Evolutionary conservation across 2,888 invertebrate species (phyloP).

Genomic region (Xanthostigma xanthostigma): DNA sequence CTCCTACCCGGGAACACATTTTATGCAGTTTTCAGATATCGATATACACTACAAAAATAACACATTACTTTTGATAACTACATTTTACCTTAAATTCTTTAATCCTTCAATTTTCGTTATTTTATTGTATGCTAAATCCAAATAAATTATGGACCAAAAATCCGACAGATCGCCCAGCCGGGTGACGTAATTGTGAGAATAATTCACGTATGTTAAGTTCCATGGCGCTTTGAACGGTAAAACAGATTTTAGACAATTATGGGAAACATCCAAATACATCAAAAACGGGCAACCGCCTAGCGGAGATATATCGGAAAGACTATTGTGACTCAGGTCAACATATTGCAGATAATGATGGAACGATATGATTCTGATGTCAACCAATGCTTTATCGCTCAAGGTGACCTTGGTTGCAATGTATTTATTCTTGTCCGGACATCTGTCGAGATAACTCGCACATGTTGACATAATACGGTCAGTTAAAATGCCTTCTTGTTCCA

Average conservation of each 20-base stretch:
- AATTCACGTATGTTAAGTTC: constrained; percentile 44
- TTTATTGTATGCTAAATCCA: constrained; percentile 45
- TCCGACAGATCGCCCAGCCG: constrained; percentile 34
- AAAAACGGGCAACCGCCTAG: constrained; percentile 37
- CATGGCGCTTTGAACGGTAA: constrained; percentile 42
- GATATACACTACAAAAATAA: too few relatives aligned
- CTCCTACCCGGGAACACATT: too few relatives aligned
- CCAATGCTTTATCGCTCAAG: constrained; percentile 26
- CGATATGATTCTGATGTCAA: constrained; percentile 34
- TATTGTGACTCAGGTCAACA: constrained; percentile 41
- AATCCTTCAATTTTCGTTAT: constrained; percentile 39
- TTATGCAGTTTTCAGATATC: too few relatives aligned
- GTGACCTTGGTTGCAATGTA: constrained; percentile 39
- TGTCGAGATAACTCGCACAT: constrained; percentile 35
- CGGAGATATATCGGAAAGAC: constrained; percentile 33
- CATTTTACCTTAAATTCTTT: constrained; percentile 32
- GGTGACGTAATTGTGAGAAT: constrained; percentile 39
- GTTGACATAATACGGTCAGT: constrained; percentile 36
- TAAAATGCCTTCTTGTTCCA: constrained; percentile 30
- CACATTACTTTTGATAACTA: too few relatives aligned
- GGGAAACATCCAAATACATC: constrained; percentile 39
- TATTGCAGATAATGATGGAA: constrained; percentile 43
- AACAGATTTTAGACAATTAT: constrained; percentile 35
- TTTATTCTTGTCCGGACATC: constrained; percentile 36
- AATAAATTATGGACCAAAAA: constrained; percentile 45